Percentiles rank a stretch among this genome's conserved stretches.
Conservation (phyloP, 2,888 invertebrate genomes). For the Rhingia campestris region DNA sequence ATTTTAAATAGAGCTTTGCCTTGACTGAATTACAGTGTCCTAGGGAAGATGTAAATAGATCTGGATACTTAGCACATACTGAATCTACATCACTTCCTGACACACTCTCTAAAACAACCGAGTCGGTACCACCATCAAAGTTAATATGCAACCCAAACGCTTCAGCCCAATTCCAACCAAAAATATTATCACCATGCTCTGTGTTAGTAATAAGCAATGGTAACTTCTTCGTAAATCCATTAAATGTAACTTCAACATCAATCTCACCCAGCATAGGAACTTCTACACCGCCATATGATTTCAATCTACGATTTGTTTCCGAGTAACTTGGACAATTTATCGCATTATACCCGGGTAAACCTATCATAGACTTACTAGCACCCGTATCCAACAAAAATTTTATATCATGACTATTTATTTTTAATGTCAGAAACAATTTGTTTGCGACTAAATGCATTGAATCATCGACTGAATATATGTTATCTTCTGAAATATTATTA, state of each 20-base stretch:
- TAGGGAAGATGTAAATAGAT: constrained; percentile 23
- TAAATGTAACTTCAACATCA: constrained; percentile 24
- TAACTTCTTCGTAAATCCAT: not conserved
- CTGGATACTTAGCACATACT: constrained; percentile 26
- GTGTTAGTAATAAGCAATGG: constrained; percentile 28
- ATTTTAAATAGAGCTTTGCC: no score
- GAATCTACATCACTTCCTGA: constrained; percentile 18
- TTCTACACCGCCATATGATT: constrained; percentile 32
- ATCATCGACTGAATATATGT: constrained; percentile 32
- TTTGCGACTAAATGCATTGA: constrained; percentile 22
- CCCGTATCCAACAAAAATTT: constrained; percentile 40
- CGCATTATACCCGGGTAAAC: constrained; percentile 23
- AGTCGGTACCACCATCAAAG: constrained; percentile 4
- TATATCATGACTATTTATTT: constrained; percentile 18
- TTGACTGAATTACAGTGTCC: constrained; percentile 49
- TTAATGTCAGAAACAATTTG: constrained; percentile 28
- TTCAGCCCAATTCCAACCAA: constrained; percentile 42
- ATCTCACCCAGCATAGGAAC: constrained; percentile 34
- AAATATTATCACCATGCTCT: constrained; percentile 30
- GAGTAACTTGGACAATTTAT: constrained; percentile 10
- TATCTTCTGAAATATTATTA: constrained; percentile 26
- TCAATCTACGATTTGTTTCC: constrained; percentile 31
- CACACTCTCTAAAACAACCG: constrained; percentile 8
- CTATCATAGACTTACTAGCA: constrained; percentile 34
- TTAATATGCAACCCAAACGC: constrained; percentile 28